Conservation (phyloP, 2,797 vertebrate genomes). For the Hydrocynus forskahlii region DNA sequence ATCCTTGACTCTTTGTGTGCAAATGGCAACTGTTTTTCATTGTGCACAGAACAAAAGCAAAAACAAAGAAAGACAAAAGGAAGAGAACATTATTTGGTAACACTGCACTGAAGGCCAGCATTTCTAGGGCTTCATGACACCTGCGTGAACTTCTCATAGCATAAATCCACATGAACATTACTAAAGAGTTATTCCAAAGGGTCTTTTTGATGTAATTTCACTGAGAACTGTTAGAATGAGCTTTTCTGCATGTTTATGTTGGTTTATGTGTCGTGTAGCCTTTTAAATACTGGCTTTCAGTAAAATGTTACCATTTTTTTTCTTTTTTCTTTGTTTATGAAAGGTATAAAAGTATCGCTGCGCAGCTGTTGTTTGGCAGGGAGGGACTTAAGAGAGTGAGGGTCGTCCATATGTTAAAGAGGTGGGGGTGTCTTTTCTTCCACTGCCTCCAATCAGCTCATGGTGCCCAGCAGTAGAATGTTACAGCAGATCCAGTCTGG, state of each 20-base stretch:
- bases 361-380: conserved; percentile 49
- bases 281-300: too few relatives aligned
- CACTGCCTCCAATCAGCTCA: conserved; percentile 31
- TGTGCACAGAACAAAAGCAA: conserved; percentile 22
- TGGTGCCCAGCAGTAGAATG: conserved; percentile 7
- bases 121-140: too few relatives aligned
- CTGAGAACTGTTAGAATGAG: too few relatives aligned
- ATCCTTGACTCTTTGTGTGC: conserved; percentile 45
- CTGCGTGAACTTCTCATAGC: too few relatives aligned
- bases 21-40: conserved; percentile 44
- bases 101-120: too few relatives aligned
- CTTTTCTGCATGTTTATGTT: too few relatives aligned
- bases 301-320: neutral
- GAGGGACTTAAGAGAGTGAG: conserved; percentile 1
- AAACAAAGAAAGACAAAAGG: neutral
- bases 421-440: conserved; percentile 3
- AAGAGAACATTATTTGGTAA: neutral
- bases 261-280: too few relatives aligned
- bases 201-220: too few relatives aligned
- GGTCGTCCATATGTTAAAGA: too few relatives aligned
- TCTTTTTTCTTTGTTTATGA: conserved; percentile 29
- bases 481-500: conserved; percentile 7
- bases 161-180: too few relatives aligned
- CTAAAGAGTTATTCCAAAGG: too few relatives aligned
- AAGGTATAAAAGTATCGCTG: conserved; percentile 60